Evolutionary conservation across 2,888 invertebrate species (phyloP).

Genomic region (Pemphredon lugubris): DNA sequence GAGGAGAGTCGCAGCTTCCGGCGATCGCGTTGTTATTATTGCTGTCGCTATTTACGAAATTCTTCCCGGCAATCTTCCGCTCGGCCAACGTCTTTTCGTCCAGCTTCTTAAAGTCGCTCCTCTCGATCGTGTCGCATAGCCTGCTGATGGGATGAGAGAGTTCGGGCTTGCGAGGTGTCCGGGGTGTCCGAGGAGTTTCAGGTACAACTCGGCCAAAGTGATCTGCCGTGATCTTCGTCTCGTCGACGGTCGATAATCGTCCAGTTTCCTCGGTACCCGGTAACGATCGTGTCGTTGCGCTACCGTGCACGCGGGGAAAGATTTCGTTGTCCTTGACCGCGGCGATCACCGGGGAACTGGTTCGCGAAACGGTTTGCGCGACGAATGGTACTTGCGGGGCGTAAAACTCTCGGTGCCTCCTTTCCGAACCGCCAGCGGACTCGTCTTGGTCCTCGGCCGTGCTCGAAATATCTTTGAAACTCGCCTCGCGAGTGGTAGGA

Average conservation of each 20-base stretch:
- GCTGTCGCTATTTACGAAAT: conserved; percentile 65
- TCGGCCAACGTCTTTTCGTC: conserved; percentile 22
- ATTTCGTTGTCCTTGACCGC: conserved; percentile 22
- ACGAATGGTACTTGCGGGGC: conserved; percentile 29
- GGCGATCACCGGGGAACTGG: not conserved
- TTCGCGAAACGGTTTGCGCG: no score
- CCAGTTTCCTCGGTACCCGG: conserved; percentile 13
- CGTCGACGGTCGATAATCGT: conserved; percentile 9
- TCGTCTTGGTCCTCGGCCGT: not conserved
- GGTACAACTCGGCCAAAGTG: conserved; percentile 6
- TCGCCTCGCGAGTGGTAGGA: conserved; percentile 38
- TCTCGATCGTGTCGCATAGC: conserved; percentile 68
- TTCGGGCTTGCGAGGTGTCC: conserved; percentile 60
- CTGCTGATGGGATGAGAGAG: conserved; percentile 75
- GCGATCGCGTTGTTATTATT: conserved; percentile 72
- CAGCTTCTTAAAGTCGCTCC: conserved; percentile 32
- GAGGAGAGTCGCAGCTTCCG: conserved; percentile 20
- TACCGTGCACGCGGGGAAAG: not conserved
- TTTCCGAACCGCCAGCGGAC: not conserved
- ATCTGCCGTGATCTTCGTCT: not conserved
- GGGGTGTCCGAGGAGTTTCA: conserved; percentile 23
- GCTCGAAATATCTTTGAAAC: conserved; percentile 11
- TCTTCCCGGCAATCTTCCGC: conserved; percentile 34
- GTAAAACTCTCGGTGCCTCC: conserved; percentile 42
- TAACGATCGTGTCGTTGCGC: conserved; percentile 10